These are phyloP conservation scores for Odontophorus gujanensis DNA, from an alignment of 2,113 vertebrate species.

Conservation along the genomic window DNA sequence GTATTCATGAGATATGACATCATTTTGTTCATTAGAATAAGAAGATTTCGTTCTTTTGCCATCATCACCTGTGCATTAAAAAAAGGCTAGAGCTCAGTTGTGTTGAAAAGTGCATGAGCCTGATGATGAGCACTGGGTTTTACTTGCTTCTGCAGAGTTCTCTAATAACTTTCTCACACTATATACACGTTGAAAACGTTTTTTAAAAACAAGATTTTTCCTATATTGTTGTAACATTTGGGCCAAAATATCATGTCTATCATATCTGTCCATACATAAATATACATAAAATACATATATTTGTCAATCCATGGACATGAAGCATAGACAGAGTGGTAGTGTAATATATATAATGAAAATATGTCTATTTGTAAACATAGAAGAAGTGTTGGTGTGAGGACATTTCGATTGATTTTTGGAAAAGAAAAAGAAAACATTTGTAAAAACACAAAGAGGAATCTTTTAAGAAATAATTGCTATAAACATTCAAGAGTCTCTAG, in stretches of 20 bases:
- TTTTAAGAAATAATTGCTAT: neutral
- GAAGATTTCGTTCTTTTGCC: slow-evolving; percentile 15
- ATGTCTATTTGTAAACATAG: neutral
- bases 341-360: neutral
- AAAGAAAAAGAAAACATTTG: neutral
- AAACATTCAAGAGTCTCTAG: neutral
- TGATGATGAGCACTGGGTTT: neutral
- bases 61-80: slow-evolving; percentile 7
- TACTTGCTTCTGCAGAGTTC: neutral
- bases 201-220: neutral
- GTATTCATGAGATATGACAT: neutral
- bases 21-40: slow-evolving; percentile 48
- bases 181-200: neutral
- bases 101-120: neutral
- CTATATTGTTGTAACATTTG: neutral
- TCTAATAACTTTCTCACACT: neutral
- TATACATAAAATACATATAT: neutral
- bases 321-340: neutral
- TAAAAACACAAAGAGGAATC: neutral
- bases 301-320: neutral
- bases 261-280: neutral
- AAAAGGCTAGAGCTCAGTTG: neutral
- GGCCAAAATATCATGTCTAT: neutral
- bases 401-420: neutral
- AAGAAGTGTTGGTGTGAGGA: neutral